phyloP scores from a whole-genome alignment of 2,797 vertebrate genomes.

The Thripadectes ignobilis region DNA sequence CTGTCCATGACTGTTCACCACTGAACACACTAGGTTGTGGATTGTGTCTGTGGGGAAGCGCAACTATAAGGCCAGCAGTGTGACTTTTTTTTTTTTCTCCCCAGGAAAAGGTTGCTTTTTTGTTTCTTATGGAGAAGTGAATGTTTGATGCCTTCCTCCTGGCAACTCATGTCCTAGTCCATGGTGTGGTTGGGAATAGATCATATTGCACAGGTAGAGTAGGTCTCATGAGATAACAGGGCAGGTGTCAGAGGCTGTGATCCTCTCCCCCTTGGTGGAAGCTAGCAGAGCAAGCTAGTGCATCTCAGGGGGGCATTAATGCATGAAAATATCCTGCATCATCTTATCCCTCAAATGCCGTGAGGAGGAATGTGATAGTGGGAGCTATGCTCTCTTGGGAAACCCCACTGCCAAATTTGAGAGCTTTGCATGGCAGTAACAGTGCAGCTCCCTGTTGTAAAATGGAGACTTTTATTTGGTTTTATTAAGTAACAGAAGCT shows the following conservation, averaged over 20 bases:
- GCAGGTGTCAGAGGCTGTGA: background rate
- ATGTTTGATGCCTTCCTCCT: background rate
- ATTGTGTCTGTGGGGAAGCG: background rate
- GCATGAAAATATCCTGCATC: background rate
- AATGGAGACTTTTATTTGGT: slow-evolving; percentile 28
- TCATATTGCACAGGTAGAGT: background rate
- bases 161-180: background rate
- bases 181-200: background rate
- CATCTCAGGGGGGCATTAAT: background rate
- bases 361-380: background rate
- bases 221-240: background rate
- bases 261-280: background rate
- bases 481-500: slow-evolving; percentile 42
- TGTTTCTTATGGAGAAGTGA: background rate
- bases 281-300: background rate
- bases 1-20: background rate
- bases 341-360: background rate
- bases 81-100: too few relatives aligned
- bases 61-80: background rate
- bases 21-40: background rate
- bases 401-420: background rate
- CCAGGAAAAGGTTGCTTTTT: background rate
- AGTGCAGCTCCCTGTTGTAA: background rate
- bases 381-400: background rate
- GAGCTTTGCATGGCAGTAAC: background rate